A percentile compares a stretch with the other conserved stretches of the same genome.
These are phyloP conservation scores for Eutrigla gurnardus DNA, from an alignment of 2,797 vertebrate genomes.

Conservation along the genomic window DNA sequence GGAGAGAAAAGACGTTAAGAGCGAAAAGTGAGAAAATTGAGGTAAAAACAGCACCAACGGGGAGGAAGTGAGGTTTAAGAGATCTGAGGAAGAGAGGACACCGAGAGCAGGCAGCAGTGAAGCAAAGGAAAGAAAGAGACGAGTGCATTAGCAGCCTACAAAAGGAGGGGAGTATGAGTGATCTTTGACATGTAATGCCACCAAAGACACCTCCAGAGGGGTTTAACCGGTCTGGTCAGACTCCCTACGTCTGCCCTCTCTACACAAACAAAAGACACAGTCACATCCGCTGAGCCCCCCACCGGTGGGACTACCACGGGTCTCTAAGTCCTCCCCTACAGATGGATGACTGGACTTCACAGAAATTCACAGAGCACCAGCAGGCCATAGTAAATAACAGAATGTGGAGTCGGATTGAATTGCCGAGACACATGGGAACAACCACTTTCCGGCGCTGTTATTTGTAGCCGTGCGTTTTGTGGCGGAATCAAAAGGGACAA, in stretches of 20 bases:
- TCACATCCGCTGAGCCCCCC: conserved; percentile 6
- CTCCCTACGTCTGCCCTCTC: conserved; percentile 19
- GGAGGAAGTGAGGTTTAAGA: neutral
- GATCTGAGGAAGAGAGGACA: conserved; percentile 8
- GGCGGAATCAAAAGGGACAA: neutral
- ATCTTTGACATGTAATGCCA: conserved; percentile 30
- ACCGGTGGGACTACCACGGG: neutral
- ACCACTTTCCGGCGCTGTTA: neutral
- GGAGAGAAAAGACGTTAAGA: conserved; percentile 19
- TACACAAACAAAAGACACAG: conserved; percentile 40
- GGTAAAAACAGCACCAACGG: conserved; percentile 19
- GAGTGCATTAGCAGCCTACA: neutral
- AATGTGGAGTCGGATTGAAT: conserved; percentile 21
- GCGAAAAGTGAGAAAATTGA: conserved; percentile 13
- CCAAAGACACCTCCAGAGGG: conserved; percentile 10
- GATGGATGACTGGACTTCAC: conserved; percentile 19
- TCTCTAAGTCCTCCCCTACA: conserved; percentile 27
- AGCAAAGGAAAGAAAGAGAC: neutral
- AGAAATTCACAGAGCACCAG: conserved; percentile 17
- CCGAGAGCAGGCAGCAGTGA: neutral
- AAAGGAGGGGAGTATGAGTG: neutral
- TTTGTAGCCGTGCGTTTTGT: conserved; percentile 16
- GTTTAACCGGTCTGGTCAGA: conserved; percentile 13
- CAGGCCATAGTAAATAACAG: conserved; percentile 30
- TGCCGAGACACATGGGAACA: conserved; percentile 26